These are phyloP conservation scores for Nibea albiflora DNA, from an alignment of 2,113 vertebrate species.

Conservation along the genomic window DNA sequence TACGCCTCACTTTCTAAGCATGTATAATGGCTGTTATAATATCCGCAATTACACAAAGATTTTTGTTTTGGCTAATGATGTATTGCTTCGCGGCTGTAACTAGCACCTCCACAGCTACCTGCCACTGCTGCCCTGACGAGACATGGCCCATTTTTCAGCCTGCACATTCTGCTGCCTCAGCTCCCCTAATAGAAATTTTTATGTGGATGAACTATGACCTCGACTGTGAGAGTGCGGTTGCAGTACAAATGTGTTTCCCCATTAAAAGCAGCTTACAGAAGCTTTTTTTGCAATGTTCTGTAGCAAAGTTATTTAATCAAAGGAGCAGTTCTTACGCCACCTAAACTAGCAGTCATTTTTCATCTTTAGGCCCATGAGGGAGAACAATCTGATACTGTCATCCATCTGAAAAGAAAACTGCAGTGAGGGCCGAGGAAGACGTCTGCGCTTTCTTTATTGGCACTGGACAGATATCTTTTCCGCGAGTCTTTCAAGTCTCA, in stretches of 20 bases:
- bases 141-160: constrained; percentile 87
- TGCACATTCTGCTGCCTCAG: constrained; percentile 89
- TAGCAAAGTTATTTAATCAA: constrained; percentile 88
- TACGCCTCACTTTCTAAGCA: constrained; percentile 79
- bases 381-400: constrained; percentile 77
- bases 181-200: constrained; percentile 85
- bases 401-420: constrained; percentile 81
- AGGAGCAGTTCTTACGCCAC: constrained; percentile 82
- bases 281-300: constrained; percentile 81
- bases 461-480: constrained; percentile 27
- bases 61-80: constrained; percentile 83
- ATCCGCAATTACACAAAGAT: constrained; percentile 83
- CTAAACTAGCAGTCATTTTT: constrained; percentile 87
- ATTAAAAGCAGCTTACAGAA: constrained; percentile 90
- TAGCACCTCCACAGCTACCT: constrained; percentile 77
- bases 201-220: constrained; percentile 85
- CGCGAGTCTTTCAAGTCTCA: constrained; percentile 12
- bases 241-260: constrained; percentile 84
- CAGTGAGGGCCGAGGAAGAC: constrained; percentile 57
- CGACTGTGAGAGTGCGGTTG: constrained; percentile 76
- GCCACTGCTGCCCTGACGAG: constrained; percentile 80
- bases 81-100: constrained; percentile 67
- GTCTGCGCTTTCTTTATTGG: constrained; percentile 33
- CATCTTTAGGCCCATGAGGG: constrained; percentile 76
- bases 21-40: constrained; percentile 86